These are phyloP conservation scores for Alouatta palliata DNA, from an alignment of 2,113 vertebrate genomes.

Conservation along the genomic window DNA sequence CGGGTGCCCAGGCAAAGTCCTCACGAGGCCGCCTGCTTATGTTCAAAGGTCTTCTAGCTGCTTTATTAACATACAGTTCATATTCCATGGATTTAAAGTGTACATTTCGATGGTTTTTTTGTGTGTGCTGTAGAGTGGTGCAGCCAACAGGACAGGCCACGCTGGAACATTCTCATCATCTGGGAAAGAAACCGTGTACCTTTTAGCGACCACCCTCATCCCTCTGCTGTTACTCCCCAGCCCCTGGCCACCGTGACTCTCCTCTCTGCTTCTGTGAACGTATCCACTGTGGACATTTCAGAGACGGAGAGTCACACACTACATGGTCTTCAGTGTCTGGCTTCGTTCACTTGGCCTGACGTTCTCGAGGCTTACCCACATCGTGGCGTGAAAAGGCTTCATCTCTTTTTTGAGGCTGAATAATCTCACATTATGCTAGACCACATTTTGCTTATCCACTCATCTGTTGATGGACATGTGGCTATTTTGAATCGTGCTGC, in stretches of 20 bases:
- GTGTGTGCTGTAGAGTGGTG: background rate
- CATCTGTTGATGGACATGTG: background rate
- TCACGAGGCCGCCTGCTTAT: background rate
- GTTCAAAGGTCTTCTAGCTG: background rate
- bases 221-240: background rate
- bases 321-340: background rate
- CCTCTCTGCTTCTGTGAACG: too few relatives aligned
- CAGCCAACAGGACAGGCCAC: rapidly evolving
- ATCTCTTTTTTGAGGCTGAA: background rate
- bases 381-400: too few relatives aligned
- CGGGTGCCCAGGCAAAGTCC: background rate
- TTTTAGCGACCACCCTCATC: background rate
- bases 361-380: background rate
- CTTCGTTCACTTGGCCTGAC: rapidly evolving
- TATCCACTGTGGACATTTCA: too few relatives aligned
- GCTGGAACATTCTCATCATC: background rate
- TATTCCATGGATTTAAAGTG: background rate
- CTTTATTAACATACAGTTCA: too few relatives aligned
- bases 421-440: too few relatives aligned
- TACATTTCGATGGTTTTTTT: too few relatives aligned
- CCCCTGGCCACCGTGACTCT: background rate
- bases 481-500: background rate
- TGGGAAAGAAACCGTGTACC: background rate
- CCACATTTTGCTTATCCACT: background rate
- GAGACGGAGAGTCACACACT: background rate